These are phyloP conservation scores for Bufo gargarizans DNA, from an alignment of 2,113 vertebrate species.

Conservation along the genomic window DNA sequence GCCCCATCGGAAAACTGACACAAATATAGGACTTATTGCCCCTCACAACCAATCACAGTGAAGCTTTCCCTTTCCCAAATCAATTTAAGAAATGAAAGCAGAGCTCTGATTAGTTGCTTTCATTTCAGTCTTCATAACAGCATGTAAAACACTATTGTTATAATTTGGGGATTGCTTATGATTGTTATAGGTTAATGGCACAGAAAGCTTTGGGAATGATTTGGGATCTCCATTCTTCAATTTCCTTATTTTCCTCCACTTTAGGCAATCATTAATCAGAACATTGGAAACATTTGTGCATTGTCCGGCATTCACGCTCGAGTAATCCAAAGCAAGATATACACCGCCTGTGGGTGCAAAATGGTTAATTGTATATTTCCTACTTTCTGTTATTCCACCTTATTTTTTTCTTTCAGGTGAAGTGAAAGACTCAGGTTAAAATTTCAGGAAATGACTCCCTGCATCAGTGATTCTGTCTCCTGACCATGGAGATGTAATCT, in stretches of 20 bases:
- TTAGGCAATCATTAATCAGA: slow-evolving; percentile 26
- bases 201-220: not conserved
- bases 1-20: no score
- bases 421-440: slow-evolving; percentile 30
- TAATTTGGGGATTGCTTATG: not conserved
- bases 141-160: no score
- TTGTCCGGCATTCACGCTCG: not conserved
- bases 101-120: no score
- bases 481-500: not conserved
- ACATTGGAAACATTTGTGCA: not conserved
- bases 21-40: no score
- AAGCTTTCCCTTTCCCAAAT: no score
- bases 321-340: not conserved
- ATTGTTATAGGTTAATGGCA: slow-evolving; percentile 2
- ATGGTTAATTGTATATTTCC: not conserved
- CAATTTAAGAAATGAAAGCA: no score
- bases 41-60: no score
- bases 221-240: slow-evolving; percentile 3
- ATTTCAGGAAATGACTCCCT: slow-evolving; percentile 16
- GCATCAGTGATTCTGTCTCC: slow-evolving; percentile 19
- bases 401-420: not conserved
- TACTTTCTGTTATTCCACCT: not conserved
- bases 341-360: not conserved
- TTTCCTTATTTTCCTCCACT: slow-evolving; percentile 22
- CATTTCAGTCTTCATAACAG: no score